Percentiles rank a stretch among this genome's conserved stretches.
Conservation (phyloP, 2,888 invertebrate species). For the Ennomos fuscantarius region DNA sequence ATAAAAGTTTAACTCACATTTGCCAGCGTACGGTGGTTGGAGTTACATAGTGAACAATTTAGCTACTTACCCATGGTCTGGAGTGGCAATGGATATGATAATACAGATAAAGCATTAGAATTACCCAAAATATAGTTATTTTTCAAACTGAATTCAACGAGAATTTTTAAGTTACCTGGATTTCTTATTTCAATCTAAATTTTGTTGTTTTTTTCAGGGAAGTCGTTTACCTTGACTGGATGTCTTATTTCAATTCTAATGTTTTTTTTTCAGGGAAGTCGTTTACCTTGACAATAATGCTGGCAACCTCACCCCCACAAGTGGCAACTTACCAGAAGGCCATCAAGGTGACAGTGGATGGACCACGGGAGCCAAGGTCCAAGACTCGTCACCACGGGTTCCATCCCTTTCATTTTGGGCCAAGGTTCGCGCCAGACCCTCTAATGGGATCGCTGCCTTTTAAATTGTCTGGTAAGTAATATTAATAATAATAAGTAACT, state of each 20-base stretch:
- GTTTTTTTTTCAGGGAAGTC: constrained; percentile 92
- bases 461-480: constrained; percentile 91
- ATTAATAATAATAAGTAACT: too few species aligned
- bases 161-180: too few species aligned
- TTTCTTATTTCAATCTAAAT: too few species aligned
- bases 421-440: constrained; percentile 93
- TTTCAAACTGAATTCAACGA: too few species aligned
- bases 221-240: constrained; percentile 96
- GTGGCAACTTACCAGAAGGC: constrained; percentile 98
- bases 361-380: constrained; percentile 98
- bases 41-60: too few species aligned
- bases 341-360: constrained; percentile 99
- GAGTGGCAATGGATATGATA: too few species aligned
- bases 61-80: too few species aligned
- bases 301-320: constrained; percentile 97
- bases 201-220: constrained; percentile 87
- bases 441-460: constrained; percentile 91
- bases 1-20: too few species aligned
- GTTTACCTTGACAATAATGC: constrained; percentile 97
- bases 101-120: too few species aligned
- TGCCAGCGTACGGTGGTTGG: too few species aligned
- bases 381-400: constrained; percentile 96
- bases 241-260: too few species aligned
- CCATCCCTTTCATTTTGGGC: constrained; percentile 95
- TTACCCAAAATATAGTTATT: too few species aligned